These are phyloP conservation scores for Drosophila neonasuta DNA, from an alignment of 2,888 invertebrate species.

Conservation along the genomic window DNA sequence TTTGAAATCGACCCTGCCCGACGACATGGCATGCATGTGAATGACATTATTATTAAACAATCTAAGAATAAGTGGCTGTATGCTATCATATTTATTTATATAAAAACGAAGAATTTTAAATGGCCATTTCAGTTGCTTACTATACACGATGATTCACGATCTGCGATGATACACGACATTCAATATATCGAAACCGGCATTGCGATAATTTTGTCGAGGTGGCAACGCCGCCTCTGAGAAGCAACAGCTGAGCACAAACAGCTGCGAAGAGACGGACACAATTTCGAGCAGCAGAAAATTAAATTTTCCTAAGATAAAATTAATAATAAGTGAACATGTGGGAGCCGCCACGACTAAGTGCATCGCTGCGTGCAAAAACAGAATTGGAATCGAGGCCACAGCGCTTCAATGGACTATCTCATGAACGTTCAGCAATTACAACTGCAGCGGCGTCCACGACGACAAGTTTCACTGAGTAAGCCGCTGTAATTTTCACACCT, in stretches of 20 bases:
- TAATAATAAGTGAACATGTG: slow-evolving; percentile 54
- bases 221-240: slow-evolving; percentile 36
- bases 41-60: background rate
- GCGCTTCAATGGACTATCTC: slow-evolving; percentile 38
- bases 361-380: slow-evolving; percentile 86
- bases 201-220: slow-evolving; percentile 11
- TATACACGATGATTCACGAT: background rate
- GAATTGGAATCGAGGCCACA: slow-evolving; percentile 82
- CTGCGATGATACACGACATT: background rate
- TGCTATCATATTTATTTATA: background rate
- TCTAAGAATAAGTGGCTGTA: background rate
- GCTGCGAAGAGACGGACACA: slow-evolving; percentile 27
- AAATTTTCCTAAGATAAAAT: slow-evolving; percentile 15
- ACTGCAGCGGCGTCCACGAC: slow-evolving; percentile 39
- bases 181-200: slow-evolving; percentile 1
- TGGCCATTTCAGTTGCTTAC: slow-evolving; percentile 5
- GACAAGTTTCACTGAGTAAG: slow-evolving; percentile 60
- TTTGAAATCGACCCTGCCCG: slow-evolving; percentile 29
- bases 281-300: slow-evolving; percentile 18
- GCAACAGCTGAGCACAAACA: slow-evolving; percentile 49
- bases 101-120: background rate
- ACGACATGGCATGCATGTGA: slow-evolving; percentile 51
- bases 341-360: slow-evolving; percentile 85
- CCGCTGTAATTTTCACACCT: slow-evolving; percentile 45
- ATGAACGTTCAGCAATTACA: slow-evolving; percentile 18